Evolutionary conservation across 2,797 vertebrate species (phyloP), one percentile per base, ranked within the genome.

Genomic region (Galaxias olidus): DNA sequence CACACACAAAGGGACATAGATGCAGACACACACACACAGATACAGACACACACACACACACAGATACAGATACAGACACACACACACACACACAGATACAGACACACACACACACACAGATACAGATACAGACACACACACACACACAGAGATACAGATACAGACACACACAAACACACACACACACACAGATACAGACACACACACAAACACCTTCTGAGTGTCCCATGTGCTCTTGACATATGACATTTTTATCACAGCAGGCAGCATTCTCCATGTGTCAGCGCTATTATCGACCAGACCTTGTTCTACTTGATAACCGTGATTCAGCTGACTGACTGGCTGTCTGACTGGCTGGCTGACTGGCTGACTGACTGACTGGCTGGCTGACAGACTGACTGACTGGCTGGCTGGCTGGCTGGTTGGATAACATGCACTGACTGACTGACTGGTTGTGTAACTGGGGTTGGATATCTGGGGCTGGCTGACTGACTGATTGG

Each of bases 161-260:
- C 41, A 67, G n/a, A n/a, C 20, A 30, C 40, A n/a, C 54, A 42
- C 12, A 15, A 13, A 12, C 40, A 56, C 54, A 43, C 40, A 17
- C 54, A 57, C 54, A 17, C 40, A 56, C 54, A 45, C 54, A 15
- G 13, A 15, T 13, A 56, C 43, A 13, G 13, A 61, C 47, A 51
- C 41, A 67, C 58, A 17, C 48, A 67, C 14, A 41, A 17, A 43
- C 7, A 63, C 18, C 40, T 17, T 19, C 46, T 48, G 59, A 9
- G 46, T 30, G 59, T n/a, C 13, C 59, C 4, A 42, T 10, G 43
- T 55, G 14, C 62, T 8, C 17, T 65, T 72, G 73, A 70, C 68
- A 56, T 72, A 66, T 43, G 61, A 79, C 77, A 73, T 77, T 63
- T 79, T 81, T 78, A 70, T 84, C 76, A 69, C 62, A 44, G 65